Conservation (phyloP, 2,888 invertebrate species). For the Lepidochitona cinerea region DNA sequence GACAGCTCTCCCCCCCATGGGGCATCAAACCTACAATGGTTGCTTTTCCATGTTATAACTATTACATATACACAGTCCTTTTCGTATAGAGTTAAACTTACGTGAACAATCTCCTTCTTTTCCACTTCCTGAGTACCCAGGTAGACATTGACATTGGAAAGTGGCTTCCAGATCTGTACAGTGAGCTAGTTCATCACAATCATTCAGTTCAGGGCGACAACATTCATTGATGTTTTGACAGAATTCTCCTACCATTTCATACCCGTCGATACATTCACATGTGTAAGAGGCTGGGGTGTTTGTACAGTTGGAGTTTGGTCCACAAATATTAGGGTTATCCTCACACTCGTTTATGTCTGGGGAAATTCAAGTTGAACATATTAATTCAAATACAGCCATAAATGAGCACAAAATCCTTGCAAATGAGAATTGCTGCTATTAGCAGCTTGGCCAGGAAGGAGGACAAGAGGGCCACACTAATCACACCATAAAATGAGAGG, state of each 20-base stretch:
- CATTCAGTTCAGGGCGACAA: neutral
- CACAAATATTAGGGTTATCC: neutral
- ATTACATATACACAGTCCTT: no score
- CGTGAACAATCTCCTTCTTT: slow-evolving; percentile 3
- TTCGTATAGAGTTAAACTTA: neutral
- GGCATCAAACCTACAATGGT: no score
- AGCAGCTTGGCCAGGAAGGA: no score
- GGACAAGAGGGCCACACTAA: no score
- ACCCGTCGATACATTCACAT: neutral
- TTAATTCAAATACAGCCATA: no score
- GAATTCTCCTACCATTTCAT: neutral
- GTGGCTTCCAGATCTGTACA: slow-evolving; percentile 3
- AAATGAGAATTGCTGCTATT: no score
- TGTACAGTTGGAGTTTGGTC: neutral
- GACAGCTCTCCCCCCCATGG: no score
- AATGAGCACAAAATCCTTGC: no score
- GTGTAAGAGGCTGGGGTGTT: neutral
- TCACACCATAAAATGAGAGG: no score
- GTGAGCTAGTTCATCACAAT: neutral
- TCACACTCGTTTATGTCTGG: neutral
- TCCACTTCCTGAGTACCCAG: neutral
- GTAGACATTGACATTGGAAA: neutral
- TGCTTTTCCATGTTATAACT: no score
- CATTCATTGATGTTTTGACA: slow-evolving; percentile 2
- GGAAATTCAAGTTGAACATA: no score